Conservation (phyloP, 2,113 vertebrate species). For the Rhinopomastus cyanomelas region DNA sequence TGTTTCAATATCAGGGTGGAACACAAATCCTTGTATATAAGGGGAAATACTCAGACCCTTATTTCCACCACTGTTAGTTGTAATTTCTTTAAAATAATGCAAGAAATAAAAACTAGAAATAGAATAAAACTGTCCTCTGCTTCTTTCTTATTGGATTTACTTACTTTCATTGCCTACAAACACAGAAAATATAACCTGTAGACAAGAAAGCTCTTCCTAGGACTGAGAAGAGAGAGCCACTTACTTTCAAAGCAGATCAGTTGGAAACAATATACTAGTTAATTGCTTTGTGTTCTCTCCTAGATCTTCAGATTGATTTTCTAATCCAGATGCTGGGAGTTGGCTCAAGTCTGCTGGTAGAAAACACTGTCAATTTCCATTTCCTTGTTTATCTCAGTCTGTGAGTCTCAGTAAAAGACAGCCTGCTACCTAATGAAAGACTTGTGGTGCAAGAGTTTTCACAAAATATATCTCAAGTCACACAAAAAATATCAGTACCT, state of each 20-base stretch:
- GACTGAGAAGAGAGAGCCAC: neutral
- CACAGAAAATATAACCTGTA: neutral
- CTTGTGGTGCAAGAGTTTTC: neutral
- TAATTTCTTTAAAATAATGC: neutral
- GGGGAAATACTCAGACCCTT: neutral
- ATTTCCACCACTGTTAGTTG: neutral
- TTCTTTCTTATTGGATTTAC: neutral
- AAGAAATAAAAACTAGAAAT: neutral
- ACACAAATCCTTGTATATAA: neutral
- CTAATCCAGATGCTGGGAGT: neutral
- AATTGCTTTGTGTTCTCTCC: constrained; percentile 49
- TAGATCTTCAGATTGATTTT: constrained; percentile 34
- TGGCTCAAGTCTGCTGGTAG: neutral
- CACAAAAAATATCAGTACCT: neutral
- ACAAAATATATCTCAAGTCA: neutral
- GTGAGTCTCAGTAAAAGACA: neutral
- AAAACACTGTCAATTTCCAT: neutral
- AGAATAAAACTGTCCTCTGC: neutral
- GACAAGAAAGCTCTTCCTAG: neutral
- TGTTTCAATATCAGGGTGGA: neutral
- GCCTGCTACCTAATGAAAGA: neutral
- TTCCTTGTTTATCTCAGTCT: neutral
- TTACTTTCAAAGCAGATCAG: constrained; percentile 21
- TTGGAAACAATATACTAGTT: constrained; percentile 37
- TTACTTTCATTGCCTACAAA: neutral